Conservation (phyloP, 2,888 invertebrate species). For the Platycheirus rosarum region DNA sequence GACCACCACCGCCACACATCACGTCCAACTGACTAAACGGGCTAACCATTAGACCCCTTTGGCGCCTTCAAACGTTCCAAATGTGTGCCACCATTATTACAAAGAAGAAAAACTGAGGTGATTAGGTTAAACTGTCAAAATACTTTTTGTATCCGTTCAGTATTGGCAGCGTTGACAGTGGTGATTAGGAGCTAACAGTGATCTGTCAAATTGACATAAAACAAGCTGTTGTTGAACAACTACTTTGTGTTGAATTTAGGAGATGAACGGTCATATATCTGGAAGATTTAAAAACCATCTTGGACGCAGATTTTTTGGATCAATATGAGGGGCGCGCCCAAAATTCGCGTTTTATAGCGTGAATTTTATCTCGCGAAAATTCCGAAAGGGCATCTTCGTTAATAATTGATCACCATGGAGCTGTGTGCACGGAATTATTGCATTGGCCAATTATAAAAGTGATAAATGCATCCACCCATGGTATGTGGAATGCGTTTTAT, state of each 20-base stretch:
- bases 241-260: slow-evolving; percentile 23
- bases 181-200: slow-evolving; percentile 68
- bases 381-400: slow-evolving; percentile 57
- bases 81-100: slow-evolving; percentile 36
- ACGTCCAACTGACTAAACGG: slow-evolving; percentile 24
- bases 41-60: slow-evolving; percentile 36
- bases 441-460: slow-evolving; percentile 68
- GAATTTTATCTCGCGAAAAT: slow-evolving; percentile 22
- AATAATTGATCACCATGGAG: slow-evolving; percentile 57
- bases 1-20: slow-evolving; percentile 32
- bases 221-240: slow-evolving; percentile 5
- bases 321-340: slow-evolving; percentile 63
- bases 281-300: slow-evolving; percentile 3
- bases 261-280: too few relatives aligned
- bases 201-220: slow-evolving; percentile 50
- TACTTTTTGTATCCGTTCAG: slow-evolving; percentile 51
- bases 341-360: slow-evolving; percentile 41
- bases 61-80: slow-evolving; percentile 55
- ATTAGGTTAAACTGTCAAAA: slow-evolving; percentile 72
- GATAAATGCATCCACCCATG: slow-evolving; percentile 68
- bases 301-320: slow-evolving; percentile 39
- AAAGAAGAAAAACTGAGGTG: slow-evolving; percentile 40
- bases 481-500: slow-evolving; percentile 56
- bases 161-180: slow-evolving; percentile 57
- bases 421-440: slow-evolving; percentile 57